Evolutionary conservation across 2,888 invertebrate genomes (phyloP).

Genomic region (Macaria liturata): DNA sequence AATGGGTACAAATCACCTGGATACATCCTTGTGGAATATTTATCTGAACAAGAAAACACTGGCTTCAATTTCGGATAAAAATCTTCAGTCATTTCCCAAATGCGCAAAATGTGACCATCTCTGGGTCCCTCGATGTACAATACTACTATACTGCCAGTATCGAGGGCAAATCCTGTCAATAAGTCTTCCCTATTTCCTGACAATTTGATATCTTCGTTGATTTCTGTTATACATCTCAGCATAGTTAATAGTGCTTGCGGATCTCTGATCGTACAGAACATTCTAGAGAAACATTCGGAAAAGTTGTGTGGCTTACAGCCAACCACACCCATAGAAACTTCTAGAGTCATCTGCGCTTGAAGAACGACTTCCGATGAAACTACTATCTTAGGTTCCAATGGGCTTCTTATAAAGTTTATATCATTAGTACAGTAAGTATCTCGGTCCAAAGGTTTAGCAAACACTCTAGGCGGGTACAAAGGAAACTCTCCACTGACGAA

Average conservation of each 20-base stretch:
- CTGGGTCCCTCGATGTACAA: conserved; percentile 66
- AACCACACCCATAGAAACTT: conserved; percentile 64
- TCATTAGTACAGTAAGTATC: conserved; percentile 67
- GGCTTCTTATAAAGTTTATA: conserved; percentile 54
- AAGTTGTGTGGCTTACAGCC: conserved; percentile 57
- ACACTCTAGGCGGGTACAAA: conserved; percentile 54
- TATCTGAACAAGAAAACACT: conserved; percentile 58
- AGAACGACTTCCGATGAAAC: conserved; percentile 55
- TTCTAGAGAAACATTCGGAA: conserved; percentile 52
- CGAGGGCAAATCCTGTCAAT: conserved; percentile 68
- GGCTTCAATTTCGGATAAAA: conserved; percentile 54
- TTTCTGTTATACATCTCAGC: conserved; percentile 47
- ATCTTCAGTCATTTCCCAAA: conserved; percentile 63
- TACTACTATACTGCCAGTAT: conserved; percentile 55
- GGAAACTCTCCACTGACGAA: conserved; percentile 62
- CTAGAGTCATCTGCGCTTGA: conserved; percentile 66
- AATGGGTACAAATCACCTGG: conserved; percentile 47
- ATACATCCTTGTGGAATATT: conserved; percentile 59
- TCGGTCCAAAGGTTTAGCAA: conserved; percentile 40
- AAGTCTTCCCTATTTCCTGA: conserved; percentile 38
- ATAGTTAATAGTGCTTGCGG: conserved; percentile 43
- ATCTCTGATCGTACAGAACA: conserved; percentile 53
- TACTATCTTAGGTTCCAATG: conserved; percentile 43
- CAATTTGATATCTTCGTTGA: conserved; percentile 49
- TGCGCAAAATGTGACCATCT: conserved; percentile 56